Evolutionary conservation across 2,113 vertebrate species (phyloP), one percentile per base, ranked within the genome.

Genomic region (Chascanopsetta lugubris): DNA sequence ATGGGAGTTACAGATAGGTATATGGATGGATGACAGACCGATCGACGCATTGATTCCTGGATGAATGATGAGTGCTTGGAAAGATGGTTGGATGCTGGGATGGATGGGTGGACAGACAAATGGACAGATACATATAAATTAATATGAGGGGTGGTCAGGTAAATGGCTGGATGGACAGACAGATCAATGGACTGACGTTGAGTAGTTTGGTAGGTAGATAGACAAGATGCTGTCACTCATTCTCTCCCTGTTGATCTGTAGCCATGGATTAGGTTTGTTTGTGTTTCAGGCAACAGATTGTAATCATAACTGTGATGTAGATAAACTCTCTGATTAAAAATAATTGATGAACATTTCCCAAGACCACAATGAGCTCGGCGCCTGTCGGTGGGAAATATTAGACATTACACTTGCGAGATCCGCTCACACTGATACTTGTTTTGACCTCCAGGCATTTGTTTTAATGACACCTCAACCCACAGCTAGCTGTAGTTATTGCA

Each of bases 311-410:
- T 5, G 57, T 65, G 57, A 15, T 9, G 51, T 15, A 43, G 26
- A 61, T 45, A 27, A 38, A 56, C 42, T 59, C 62, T 25, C 36
- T 66, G 72, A 80, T 80, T 69, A 79, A 7, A 75, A n/a, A 57
- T 82, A 75, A 89, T 85, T 59, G 65, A 29, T 27, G 36, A 32
- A 36, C 78, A 79, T 84, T 53, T 26, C 67, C 40, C 54, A 27
- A 68, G 80, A 79, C 73, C 61, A 56, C 69, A 68, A 65, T 53
- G 34, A 26, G 13, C 50, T 72, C 66, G 69, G 70, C 12, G 0
- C 50, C 58, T 29, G 53, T 69, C 64, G 72, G 15, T 17, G 48
- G 71, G 71, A 63, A 47, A 45, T 22, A 13, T 17, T 8, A 51
- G 61, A 64, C 51, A 32, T 47, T 18, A 38, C 64, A 10, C 4